Conservation (phyloP, 2,113 vertebrate species). For the Xyliphius kryptos region DNA sequence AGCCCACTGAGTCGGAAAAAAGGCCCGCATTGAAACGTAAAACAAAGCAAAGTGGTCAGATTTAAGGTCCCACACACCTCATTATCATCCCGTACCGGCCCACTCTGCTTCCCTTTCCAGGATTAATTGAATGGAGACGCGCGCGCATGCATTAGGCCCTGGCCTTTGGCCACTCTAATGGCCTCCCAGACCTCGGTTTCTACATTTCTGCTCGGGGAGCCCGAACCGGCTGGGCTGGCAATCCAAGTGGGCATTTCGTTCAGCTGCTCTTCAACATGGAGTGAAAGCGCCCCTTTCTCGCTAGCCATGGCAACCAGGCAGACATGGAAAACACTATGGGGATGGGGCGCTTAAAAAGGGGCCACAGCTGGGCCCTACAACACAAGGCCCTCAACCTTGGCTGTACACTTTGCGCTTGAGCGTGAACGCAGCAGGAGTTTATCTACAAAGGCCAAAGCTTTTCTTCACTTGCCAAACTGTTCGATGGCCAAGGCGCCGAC, state of each 20-base stretch:
- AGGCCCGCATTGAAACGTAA: not conserved
- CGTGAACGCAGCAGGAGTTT: constrained; percentile 59
- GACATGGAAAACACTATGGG: not conserved
- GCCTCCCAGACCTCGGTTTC: constrained; percentile 48
- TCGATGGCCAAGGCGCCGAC: constrained; percentile 52
- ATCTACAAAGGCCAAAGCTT: constrained; percentile 50
- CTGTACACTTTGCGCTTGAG: constrained; percentile 46
- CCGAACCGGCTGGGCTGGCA: constrained; percentile 38
- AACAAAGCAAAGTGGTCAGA: constrained; percentile 18
- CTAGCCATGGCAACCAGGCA: constrained; percentile 16
- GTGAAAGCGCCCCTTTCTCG: constrained; percentile 29
- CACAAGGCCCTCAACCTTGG: constrained; percentile 44
- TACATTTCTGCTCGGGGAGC: constrained; percentile 48
- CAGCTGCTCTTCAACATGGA: constrained; percentile 40
- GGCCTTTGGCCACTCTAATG: constrained; percentile 68
- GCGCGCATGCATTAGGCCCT: constrained; percentile 63
- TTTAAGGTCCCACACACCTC: not conserved
- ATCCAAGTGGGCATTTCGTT: constrained; percentile 23
- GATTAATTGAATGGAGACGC: constrained; percentile 51
- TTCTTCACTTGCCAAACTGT: constrained; percentile 57
- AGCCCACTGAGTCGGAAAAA: not conserved
- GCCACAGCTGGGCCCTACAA: constrained; percentile 39
- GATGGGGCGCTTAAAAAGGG: constrained; percentile 40
- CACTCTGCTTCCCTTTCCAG: constrained; percentile 4
- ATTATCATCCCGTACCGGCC: constrained; percentile 29